phyloP scores from a whole-genome alignment of 2,888 invertebrate species.

The Tetranychus truncatus region DNA sequence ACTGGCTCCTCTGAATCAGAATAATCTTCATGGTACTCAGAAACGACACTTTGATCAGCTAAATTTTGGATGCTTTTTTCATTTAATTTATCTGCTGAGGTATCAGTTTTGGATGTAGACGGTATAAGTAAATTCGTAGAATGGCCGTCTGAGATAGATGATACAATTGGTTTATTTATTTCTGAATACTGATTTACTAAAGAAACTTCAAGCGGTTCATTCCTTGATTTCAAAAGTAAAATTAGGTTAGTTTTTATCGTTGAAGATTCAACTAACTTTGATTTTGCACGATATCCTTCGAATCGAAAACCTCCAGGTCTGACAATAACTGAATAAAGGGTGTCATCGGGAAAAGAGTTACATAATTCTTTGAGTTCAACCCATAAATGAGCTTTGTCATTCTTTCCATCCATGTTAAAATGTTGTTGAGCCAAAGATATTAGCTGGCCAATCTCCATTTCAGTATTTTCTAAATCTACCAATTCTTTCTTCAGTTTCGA shows the following conservation, averaged over 20 bases:
- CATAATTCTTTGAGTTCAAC: conserved; percentile 56
- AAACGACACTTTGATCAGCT: not conserved
- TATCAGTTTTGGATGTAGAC: not conserved
- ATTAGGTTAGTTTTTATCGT: conserved; percentile 28
- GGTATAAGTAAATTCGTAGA: not conserved
- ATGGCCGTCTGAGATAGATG: not conserved
- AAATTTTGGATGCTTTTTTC: not conserved
- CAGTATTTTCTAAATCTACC: conserved; percentile 52
- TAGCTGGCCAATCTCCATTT: conserved; percentile 52
- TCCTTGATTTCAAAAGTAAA: conserved; percentile 44
- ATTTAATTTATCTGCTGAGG: conserved; percentile 1
- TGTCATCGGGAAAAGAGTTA: conserved; percentile 46
- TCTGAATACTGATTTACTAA: conserved; percentile 41
- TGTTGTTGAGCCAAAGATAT: conserved; percentile 49
- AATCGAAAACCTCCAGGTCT: conserved; percentile 56
- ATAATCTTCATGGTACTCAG: no score
- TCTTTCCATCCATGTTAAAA: conserved; percentile 60
- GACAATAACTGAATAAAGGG: conserved; percentile 54
- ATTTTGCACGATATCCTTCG: conserved; percentile 39
- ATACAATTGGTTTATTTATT: conserved; percentile 14
- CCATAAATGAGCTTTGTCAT: conserved; percentile 42
- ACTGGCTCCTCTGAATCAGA: no score
- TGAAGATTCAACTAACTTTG: conserved; percentile 11
- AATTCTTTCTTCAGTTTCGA: conserved; percentile 54
- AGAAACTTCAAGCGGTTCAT: conserved; percentile 46